A percentile compares a stretch with the other conserved stretches of the same genome.
Conservation (phyloP, 2,888 invertebrate species). For the Mythimna lalbum region DNA sequence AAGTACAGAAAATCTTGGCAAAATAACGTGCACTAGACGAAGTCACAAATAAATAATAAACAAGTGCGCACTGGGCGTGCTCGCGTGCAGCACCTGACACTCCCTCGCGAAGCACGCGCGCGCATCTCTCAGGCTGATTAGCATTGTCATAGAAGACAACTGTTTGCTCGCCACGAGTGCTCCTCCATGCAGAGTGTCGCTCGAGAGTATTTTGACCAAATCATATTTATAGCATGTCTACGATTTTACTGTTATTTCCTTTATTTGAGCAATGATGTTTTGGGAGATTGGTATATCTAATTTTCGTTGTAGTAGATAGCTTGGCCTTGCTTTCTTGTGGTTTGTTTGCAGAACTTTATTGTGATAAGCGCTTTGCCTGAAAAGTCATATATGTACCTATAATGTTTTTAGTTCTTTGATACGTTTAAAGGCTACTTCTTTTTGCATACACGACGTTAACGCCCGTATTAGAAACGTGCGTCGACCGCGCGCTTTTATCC, state of each 20-base stretch:
- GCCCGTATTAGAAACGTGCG: too few species aligned
- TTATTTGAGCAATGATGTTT: slow-evolving; percentile 17
- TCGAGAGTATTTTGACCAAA: slow-evolving; percentile 45
- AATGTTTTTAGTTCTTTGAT: not conserved
- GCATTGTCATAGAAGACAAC: slow-evolving; percentile 65
- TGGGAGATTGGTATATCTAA: not conserved
- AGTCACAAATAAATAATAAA: slow-evolving; percentile 55
- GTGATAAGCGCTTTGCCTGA: not conserved
- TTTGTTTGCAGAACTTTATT: not conserved
- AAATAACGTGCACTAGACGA: slow-evolving; percentile 17
- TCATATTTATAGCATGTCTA: slow-evolving; percentile 32
- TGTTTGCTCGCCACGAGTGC: slow-evolving; percentile 63
- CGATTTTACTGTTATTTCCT: slow-evolving; percentile 41
- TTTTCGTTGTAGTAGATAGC: not conserved
- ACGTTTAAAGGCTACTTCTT: too few species aligned
- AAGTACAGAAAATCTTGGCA: slow-evolving; percentile 2
- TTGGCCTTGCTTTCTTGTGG: not conserved
- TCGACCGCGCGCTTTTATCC: too few species aligned
- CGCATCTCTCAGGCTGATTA: slow-evolving; percentile 70
- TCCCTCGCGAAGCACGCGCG: slow-evolving; percentile 68
- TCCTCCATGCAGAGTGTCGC: slow-evolving; percentile 38
- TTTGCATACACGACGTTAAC: too few species aligned
- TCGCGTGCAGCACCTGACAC: slow-evolving; percentile 65
- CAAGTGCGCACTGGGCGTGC: slow-evolving; percentile 47
- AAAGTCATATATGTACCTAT: slow-evolving; percentile 4